These are phyloP conservation scores for Dinoponera quadriceps DNA, from an alignment of 1,140 invertebrate genomes.

Conservation along the genomic window DNA sequence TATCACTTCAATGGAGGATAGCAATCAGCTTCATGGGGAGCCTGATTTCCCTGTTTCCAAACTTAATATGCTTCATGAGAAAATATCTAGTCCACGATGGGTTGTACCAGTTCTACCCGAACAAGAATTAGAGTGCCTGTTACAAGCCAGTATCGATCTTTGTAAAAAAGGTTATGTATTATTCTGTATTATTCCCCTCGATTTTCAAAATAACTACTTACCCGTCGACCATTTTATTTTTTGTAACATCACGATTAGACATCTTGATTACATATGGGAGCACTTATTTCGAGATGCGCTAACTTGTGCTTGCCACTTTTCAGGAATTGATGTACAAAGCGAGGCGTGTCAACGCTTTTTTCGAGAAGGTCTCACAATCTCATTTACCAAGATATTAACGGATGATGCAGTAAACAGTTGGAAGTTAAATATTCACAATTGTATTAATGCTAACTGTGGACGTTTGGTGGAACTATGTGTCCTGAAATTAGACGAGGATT, in stretches of 20 bases:
- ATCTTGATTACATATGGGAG: conserved; percentile 10
- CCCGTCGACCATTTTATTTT: neutral
- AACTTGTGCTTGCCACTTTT: conserved; percentile 49
- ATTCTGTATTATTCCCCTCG: no score
- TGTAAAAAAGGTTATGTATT: conserved; percentile 89
- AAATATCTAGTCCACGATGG: conserved; percentile 97
- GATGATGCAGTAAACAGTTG: conserved; percentile 99
- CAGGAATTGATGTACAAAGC: conserved; percentile 95
- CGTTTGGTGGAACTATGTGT: conserved; percentile 97
- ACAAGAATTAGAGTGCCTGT: conserved; percentile 96
- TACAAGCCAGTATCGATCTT: conserved; percentile 95
- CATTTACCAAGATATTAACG: conserved; percentile 99
- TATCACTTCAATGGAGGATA: conserved; percentile 81
- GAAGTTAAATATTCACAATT: conserved; percentile 98
- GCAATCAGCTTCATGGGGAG: conserved; percentile 85
- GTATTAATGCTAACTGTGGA: conserved; percentile 97
- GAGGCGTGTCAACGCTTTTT: conserved; percentile 98
- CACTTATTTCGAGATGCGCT: neutral
- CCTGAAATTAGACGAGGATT: conserved; percentile 95
- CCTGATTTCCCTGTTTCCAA: conserved; percentile 95
- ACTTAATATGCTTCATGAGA: conserved; percentile 95
- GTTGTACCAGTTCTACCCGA: conserved; percentile 98
- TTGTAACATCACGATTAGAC: neutral
- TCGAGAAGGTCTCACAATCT: conserved; percentile 96
- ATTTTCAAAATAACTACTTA: neutral